Evolutionary conservation across 2,797 vertebrate genomes (phyloP), one percentile per base, ranked within the genome.

Genomic region (Argya squamiceps): DNA sequence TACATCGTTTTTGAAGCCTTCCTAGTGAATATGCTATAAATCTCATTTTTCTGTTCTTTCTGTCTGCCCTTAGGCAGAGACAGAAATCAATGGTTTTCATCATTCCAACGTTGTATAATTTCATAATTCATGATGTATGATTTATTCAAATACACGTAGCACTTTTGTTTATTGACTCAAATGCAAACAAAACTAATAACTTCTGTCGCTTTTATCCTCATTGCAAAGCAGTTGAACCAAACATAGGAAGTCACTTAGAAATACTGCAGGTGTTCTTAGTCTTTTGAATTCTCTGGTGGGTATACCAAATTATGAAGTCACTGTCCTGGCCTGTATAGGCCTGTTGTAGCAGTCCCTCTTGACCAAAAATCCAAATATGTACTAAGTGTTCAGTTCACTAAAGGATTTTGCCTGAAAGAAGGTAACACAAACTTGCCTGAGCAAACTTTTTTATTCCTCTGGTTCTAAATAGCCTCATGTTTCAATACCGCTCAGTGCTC

Each of bases 1-100:
- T 92, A 88, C 43, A 36, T 67, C 2, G 37, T 81, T 93, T 95
- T 81, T 86, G 55, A 96, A 84, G 67, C 63, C 63, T 93, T 94
- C 76, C 43, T 85, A 36, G 87, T 49, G 91, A 92, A 91, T 77
- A 65, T 4, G 5, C 43, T 53, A 10, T 88, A 92, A 94, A 91
- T 93, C 79, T 93, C 34, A 18, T 84, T 89, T 71, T 86, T 95
- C 88, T 95, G 74, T 93, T 93, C 92, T 94, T 93, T 94, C 60
- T 71, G 34, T 91, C 69, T 97, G 87, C 95, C 95, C 89, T 84
- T 69, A 95, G 92, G 96, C 96, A 94, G 79, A 92, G 73, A 81
- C 43, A 88, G 58, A 92, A 97, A 96, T 96, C 96, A 95, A 91
- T 93, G 50, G 18, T 91, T 96, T 94, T 89, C 87, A 89, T 93